Evolutionary conservation across 2,888 invertebrate species (phyloP), one percentile per base, ranked within the genome.

Genomic region (Erebia aethiops): DNA sequence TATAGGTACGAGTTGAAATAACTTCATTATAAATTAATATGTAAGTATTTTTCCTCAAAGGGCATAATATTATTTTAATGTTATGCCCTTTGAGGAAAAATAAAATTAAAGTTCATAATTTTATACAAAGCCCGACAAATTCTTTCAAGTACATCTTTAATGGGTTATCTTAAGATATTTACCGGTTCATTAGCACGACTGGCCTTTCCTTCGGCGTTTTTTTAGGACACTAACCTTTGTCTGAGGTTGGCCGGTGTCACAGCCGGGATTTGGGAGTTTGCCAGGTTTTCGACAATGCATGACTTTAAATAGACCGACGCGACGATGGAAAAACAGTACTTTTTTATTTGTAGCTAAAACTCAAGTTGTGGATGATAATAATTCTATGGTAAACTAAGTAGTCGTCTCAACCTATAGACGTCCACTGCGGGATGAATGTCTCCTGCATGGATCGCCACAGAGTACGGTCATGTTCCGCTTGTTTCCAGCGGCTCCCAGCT

Each of bases 161-260:
- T 51, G 54, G 54, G 56, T 68, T 54, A 57, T 70, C 64, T 41
- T 56, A 71, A 51, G 70, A 71, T 71, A 69, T 75, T 73, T 69
- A 71, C 18, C 71, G 73, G 79, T 78, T 79, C 78, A 81, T 82
- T 80, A 83, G 81, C 78, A 78, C 76, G 71, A 72, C 78, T 80
- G 83, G 82, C 77, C 81, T 85, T 85, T 85, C 79, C 79, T 80
- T 82, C 80, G 79, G 68, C 81, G 79, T 80, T 84, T 88, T 88
- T 91, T 89, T 90, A 84, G 90, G 88, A 84, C 88, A 86, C 80
- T 90, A 88, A 90, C 91, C 91, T 91, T 84, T 90, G 86, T 89
- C 54, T 89, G 85, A 85, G 87, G 89, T 91, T 92, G 92, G 91
- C 92, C 87, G 87, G 87, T 90, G 89, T 89, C 90, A 87, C 88